A percentile compares a stretch with the other conserved stretches of the same genome.
Conservation (phyloP, 2,113 vertebrate species). For the Potamarius usumacintae region DNA sequence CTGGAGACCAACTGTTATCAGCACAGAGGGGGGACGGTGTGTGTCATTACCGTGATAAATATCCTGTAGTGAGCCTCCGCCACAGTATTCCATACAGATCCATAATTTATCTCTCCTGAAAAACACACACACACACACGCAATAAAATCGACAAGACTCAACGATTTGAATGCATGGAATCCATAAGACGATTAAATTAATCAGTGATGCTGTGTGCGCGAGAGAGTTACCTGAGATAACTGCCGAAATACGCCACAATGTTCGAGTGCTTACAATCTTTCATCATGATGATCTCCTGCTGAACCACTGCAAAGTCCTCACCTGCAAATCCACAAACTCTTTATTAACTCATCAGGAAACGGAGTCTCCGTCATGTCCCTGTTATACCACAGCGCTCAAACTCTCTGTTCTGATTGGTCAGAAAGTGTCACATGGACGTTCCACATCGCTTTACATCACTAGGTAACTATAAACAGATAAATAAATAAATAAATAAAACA, state of each 20-base stretch:
- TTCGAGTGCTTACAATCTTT: slow-evolving; percentile 99
- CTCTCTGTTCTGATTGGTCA: background rate
- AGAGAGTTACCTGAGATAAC: slow-evolving; percentile 87
- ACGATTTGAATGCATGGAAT: too few relatives aligned
- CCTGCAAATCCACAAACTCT: slow-evolving; percentile 72
- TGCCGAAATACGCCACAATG: slow-evolving; percentile 99
- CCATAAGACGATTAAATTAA: too few relatives aligned
- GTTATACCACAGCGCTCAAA: background rate
- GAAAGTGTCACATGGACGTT: background rate
- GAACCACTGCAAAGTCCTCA: slow-evolving; percentile 98
- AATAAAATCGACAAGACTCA: background rate
- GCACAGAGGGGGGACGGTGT: background rate
- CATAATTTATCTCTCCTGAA: slow-evolving; percentile 95
- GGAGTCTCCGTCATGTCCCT: background rate
- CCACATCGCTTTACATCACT: background rate
- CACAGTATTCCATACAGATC: slow-evolving; percentile 99
- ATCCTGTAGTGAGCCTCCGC: slow-evolving; percentile 95
- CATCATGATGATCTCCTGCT: slow-evolving; percentile 99
- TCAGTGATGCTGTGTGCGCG: background rate
- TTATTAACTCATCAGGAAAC: too few relatives aligned
- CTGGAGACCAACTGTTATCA: background rate
- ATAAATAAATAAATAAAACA: too few relatives aligned
- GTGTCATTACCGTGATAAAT: slow-evolving; percentile 88
- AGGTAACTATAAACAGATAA: background rate
- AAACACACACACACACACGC: slow-evolving; percentile 28